A percentile compares a stretch with the other conserved stretches of the same genome.
Evolutionary conservation across 92 coral and sea anemone genomes (phyloP).

Genomic region (Phenganax stokvisi): DNA sequence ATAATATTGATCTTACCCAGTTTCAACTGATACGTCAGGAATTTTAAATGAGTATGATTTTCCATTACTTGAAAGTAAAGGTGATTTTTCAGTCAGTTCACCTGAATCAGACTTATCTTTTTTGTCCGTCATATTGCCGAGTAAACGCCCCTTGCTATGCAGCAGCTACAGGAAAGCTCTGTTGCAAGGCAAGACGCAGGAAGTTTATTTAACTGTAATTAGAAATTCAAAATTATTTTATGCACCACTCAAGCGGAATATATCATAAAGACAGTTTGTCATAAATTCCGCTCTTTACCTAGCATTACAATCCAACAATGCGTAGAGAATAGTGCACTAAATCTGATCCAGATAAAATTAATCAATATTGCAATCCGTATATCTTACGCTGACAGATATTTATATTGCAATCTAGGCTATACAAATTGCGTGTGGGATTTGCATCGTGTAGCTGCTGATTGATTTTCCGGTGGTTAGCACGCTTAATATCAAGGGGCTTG

Average conservation of each 20-base stretch:
- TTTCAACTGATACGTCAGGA: conserved; percentile 24
- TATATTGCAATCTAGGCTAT: too few relatives aligned
- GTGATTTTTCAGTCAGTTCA: conserved; percentile 28
- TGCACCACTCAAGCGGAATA: conserved; percentile 8
- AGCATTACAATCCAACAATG: too few relatives aligned
- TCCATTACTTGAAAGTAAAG: conserved; percentile 23
- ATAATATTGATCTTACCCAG: conserved; percentile 11
- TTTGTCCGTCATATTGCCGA: neutral
- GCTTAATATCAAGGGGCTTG: too few relatives aligned
- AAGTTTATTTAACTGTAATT: neutral
- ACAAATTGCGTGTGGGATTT: too few relatives aligned
- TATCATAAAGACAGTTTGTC: too few relatives aligned
- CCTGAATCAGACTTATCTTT: neutral
- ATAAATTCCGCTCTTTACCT: too few relatives aligned
- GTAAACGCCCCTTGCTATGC: neutral
- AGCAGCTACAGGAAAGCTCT: conserved; percentile 8
- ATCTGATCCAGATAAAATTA: too few relatives aligned
- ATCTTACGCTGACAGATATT: too few relatives aligned
- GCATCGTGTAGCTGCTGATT: too few relatives aligned
- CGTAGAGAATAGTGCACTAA: too few relatives aligned
- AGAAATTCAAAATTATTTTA: neutral
- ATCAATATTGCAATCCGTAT: too few relatives aligned
- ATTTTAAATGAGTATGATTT: neutral
- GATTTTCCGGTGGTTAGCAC: too few relatives aligned
- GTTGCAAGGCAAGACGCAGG: neutral